Evolutionary conservation across 2,888 invertebrate genomes (phyloP), one percentile per base, ranked within the genome.

Genomic region (Trisateles emortualis): DNA sequence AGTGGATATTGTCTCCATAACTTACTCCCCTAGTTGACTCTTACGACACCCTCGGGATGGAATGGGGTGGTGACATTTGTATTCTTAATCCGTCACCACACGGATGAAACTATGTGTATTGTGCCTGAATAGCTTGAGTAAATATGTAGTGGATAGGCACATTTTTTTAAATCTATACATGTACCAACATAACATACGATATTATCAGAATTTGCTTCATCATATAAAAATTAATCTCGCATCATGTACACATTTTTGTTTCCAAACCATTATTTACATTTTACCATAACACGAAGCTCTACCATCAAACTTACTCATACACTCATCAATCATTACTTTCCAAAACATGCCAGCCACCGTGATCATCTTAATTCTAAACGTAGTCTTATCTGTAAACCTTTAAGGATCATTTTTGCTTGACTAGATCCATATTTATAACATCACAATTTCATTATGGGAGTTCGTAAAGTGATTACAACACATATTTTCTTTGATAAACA

Each of bases 271-370:
- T 52, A 66, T 56, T 59, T 49, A 62, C 52, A 62, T 62, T 50
- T 57, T 24, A 44, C 46, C 53, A 52, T 56, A 40, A 66, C 26
- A 57, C 33, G 38, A n/a, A 16, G 38, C 35, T 38, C 40, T 22
- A 35, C 43, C 56, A 63, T 63, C 47, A 45, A 52, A 64, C 50
- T 64, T 41, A 4, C 38, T 49, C 35, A 38, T 46, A 32, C 29
- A 10, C 41, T 52, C 61, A 68, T 68, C 58, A 71, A 68, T 68
- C 68, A 68, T 53, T n/a, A 13, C 10, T 44, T 50, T 41, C 33
- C 52, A 70, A 50, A 61, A 69, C 63, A 59, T 24, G 43, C 26
- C 38, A 0, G 40, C 11, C n/a, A 42, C 44, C 16, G 22, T 38
- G 5, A n/a, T 22, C 16, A 30, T 2, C 17, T 26, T 44, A 24